A percentile compares a stretch with the other conserved stretches of the same genome.
Conservation (phyloP, 2,797 vertebrate species). For the Enteromius afrohamiltoni region DNA sequence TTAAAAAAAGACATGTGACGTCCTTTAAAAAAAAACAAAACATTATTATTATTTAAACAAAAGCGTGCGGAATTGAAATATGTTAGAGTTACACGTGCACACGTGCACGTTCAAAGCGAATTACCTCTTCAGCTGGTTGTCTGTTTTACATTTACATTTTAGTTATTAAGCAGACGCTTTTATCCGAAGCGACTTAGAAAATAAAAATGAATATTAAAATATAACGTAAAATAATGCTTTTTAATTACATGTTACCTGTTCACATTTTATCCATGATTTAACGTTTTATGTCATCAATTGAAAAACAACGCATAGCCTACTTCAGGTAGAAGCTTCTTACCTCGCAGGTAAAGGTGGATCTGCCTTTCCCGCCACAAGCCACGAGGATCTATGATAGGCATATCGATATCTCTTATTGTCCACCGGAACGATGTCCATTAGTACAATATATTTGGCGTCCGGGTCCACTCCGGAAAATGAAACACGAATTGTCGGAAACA, state of each 20-base stretch:
- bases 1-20: background rate
- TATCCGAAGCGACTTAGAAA: no score
- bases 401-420: constrained; percentile 98
- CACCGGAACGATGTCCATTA: constrained; percentile 98
- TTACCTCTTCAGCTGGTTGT: no score
- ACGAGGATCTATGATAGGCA: constrained; percentile 97
- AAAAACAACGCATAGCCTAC: background rate
- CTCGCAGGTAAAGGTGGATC: constrained; percentile 96
- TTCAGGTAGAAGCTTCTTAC: constrained; percentile 69
- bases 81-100: background rate
- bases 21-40: no score
- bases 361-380: constrained; percentile 97
- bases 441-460: constrained; percentile 95
- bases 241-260: background rate
- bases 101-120: background rate
- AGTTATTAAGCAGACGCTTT: no score
- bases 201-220: no score
- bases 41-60: background rate
- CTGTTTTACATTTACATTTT: background rate
- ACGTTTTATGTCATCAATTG: background rate
- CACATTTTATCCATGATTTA: background rate
- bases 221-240: background rate
- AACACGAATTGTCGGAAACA: constrained; percentile 98
- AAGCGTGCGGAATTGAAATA: background rate
- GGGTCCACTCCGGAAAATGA: constrained; percentile 96